Evolutionary conservation across 2,113 vertebrate species (phyloP).

Genomic region (Ptilonorhynchus violaceus): DNA sequence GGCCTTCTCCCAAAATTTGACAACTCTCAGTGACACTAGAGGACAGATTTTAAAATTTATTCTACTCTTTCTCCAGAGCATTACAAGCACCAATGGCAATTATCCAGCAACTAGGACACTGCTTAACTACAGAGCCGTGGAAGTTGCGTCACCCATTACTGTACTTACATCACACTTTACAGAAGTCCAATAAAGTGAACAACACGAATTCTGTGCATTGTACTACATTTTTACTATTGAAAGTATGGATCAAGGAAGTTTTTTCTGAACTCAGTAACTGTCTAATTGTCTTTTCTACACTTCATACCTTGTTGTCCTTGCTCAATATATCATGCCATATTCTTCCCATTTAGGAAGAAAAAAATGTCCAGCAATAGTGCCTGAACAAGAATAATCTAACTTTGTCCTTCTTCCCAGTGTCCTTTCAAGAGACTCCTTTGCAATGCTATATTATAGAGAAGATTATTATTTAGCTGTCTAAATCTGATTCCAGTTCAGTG

Average conservation of each 20-base stretch:
- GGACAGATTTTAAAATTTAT: background rate
- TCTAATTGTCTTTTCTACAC: background rate
- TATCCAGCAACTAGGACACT: background rate
- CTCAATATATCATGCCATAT: background rate
- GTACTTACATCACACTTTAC: background rate
- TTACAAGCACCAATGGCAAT: background rate
- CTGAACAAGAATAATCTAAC: background rate
- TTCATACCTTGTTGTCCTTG: background rate
- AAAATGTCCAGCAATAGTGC: background rate
- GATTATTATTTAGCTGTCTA: background rate
- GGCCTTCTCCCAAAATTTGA: background rate
- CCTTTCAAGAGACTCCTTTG: background rate
- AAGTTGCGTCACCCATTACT: background rate
- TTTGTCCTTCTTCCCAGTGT: background rate
- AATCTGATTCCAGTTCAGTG: background rate
- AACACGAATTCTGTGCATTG: background rate
- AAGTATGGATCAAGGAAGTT: background rate
- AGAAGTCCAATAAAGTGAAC: background rate
- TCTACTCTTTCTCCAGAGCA: background rate
- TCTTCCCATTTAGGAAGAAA: background rate
- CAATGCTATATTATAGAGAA: background rate
- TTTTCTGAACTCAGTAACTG: background rate
- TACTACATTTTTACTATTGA: background rate
- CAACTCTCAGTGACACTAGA: background rate
- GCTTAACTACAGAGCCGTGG: background rate